These are phyloP conservation scores for Neomonachus schauinslandi DNA, from an alignment of 2,113 vertebrate genomes.

Conservation along the genomic window DNA sequence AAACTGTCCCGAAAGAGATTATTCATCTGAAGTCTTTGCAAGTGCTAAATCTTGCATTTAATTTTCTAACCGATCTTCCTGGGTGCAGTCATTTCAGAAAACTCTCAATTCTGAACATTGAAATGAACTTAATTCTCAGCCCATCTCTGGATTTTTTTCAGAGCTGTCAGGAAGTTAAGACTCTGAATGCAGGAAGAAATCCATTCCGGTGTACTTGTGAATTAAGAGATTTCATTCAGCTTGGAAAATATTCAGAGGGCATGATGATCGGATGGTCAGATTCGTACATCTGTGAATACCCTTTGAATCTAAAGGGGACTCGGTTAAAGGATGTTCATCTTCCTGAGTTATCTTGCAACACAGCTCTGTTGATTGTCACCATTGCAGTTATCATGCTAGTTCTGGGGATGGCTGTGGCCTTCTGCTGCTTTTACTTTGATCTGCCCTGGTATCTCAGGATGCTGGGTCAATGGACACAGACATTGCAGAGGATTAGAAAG, in stretches of 20 bases:
- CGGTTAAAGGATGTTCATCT: slow-evolving; percentile 86
- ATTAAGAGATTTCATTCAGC: slow-evolving; percentile 85
- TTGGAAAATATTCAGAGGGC: slow-evolving; percentile 72
- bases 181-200: slow-evolving; percentile 88
- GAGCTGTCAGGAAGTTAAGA: slow-evolving; percentile 84
- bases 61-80: slow-evolving; percentile 89
- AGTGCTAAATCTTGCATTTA: slow-evolving; percentile 88
- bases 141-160: slow-evolving; percentile 82
- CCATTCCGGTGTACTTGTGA: slow-evolving; percentile 91
- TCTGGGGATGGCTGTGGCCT: slow-evolving; percentile 66
- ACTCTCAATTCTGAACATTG: slow-evolving; percentile 85
- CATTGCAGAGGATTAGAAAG: slow-evolving; percentile 85
- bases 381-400: slow-evolving; percentile 84
- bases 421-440: slow-evolving; percentile 87
- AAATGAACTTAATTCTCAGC: slow-evolving; percentile 87
- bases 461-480: slow-evolving; percentile 90
- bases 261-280: slow-evolving; percentile 87
- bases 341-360: slow-evolving; percentile 87
- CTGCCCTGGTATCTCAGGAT: slow-evolving; percentile 90
- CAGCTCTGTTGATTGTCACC: slow-evolving; percentile 82
- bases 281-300: slow-evolving; percentile 89
- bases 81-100: slow-evolving; percentile 84
- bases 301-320: slow-evolving; percentile 82
- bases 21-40: slow-evolving; percentile 81
- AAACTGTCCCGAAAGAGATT: slow-evolving; percentile 80